These are phyloP conservation scores for Halictus ligatus DNA, from an alignment of 2,888 invertebrate species.

Conservation along the genomic window DNA sequence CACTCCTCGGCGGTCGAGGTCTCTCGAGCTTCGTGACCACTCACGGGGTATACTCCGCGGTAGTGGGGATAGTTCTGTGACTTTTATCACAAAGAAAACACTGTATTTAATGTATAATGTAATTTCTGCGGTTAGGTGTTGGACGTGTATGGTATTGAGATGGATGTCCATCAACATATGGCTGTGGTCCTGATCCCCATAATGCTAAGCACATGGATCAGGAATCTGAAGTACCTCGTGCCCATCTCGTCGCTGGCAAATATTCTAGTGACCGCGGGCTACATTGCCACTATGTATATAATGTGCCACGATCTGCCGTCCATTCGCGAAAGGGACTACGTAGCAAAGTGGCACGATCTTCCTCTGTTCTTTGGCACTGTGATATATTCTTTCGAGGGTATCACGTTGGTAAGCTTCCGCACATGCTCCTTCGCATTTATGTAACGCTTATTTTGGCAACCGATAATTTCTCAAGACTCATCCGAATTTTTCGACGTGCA, in stretches of 20 bases:
- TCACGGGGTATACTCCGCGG: too few relatives aligned
- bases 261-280: slow-evolving; percentile 90
- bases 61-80: too few relatives aligned
- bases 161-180: slow-evolving; percentile 91
- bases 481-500: too few relatives aligned
- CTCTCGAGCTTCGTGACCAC: too few relatives aligned
- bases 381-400: slow-evolving; percentile 98
- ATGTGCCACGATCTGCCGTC: slow-evolving; percentile 90
- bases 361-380: slow-evolving; percentile 98
- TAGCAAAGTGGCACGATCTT: slow-evolving; percentile 87
- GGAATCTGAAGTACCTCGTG: slow-evolving; percentile 91
- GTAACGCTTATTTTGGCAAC: slow-evolving; percentile 45
- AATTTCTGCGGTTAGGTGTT: slow-evolving; percentile 86
- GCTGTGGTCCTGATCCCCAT: slow-evolving; percentile 90
- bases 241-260: slow-evolving; percentile 93
- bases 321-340: slow-evolving; percentile 86
- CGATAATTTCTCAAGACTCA: not conserved
- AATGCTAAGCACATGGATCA: slow-evolving; percentile 90
- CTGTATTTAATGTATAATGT: not conserved
- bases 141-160: slow-evolving; percentile 87
- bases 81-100: too few relatives aligned
- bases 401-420: slow-evolving; percentile 89
- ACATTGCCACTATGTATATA: slow-evolving; percentile 91
- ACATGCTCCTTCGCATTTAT: slow-evolving; percentile 25
- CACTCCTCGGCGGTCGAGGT: too few relatives aligned